Conservation (phyloP, 2,113 vertebrate genomes). For the Macquaria ambigua region DNA sequence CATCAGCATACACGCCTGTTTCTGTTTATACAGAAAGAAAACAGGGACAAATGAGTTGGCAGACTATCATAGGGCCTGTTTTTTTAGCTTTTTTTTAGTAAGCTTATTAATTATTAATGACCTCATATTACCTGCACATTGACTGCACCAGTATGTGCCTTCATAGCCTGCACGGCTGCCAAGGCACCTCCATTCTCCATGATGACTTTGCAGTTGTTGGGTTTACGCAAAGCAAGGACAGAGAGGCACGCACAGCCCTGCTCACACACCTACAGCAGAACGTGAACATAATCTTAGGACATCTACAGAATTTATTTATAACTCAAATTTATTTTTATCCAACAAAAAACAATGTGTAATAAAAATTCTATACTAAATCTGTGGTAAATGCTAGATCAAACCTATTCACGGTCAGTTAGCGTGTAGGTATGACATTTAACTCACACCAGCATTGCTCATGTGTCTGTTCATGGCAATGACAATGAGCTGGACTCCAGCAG, state of each 20-base stretch:
- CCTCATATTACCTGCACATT: slow-evolving; percentile 89
- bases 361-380: not conserved
- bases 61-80: not conserved
- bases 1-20: slow-evolving; percentile 94
- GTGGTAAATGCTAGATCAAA: not conserved
- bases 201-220: slow-evolving; percentile 91
- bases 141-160: slow-evolving; percentile 83
- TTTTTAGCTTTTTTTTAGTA: not conserved
- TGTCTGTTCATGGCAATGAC: slow-evolving; percentile 92
- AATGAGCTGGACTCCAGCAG: slow-evolving; percentile 89
- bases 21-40: slow-evolving; percentile 80
- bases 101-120: slow-evolving; percentile 1
- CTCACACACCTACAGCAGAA: slow-evolving; percentile 90
- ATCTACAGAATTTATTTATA: not conserved
- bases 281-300: not conserved
- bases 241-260: slow-evolving; percentile 92
- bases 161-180: slow-evolving; percentile 94
- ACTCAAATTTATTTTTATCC: not conserved
- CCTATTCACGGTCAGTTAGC: not conserved
- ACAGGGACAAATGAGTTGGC: not conserved
- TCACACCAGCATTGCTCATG: slow-evolving; percentile 84
- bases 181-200: slow-evolving; percentile 91
- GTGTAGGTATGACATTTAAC: slow-evolving; percentile 32
- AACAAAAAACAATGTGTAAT: not conserved
- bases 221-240: slow-evolving; percentile 92